These are phyloP conservation scores for Balanococcus diminutus DNA, from an alignment of 2,888 invertebrate genomes.

Conservation along the genomic window DNA sequence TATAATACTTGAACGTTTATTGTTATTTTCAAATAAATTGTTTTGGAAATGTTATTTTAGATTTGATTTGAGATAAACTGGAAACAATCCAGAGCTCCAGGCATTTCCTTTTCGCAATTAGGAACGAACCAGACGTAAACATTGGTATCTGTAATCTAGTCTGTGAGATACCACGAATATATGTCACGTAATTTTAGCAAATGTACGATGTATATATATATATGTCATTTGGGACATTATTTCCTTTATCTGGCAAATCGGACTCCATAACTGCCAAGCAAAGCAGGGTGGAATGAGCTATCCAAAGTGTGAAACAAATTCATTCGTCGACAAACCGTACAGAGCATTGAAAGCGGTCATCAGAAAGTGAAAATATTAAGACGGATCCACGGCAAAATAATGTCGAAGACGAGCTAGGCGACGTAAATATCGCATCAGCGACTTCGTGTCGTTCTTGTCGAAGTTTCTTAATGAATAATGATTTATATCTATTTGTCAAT, in stretches of 20 bases:
- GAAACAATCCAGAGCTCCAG: neutral
- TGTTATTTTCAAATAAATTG: slow-evolving; percentile 26
- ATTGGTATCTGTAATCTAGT: neutral
- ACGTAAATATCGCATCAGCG: slow-evolving; percentile 26
- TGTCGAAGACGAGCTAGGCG: slow-evolving; percentile 25
- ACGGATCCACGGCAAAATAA: slow-evolving; percentile 36
- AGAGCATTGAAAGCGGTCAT: slow-evolving; percentile 20
- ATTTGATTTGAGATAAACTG: neutral
- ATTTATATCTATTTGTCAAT: slow-evolving; percentile 35
- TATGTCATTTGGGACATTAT: neutral
- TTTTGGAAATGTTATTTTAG: neutral
- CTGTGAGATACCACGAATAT: neutral
- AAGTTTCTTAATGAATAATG: slow-evolving; percentile 35
- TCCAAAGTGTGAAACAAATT: neutral
- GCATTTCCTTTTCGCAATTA: neutral
- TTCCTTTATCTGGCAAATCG: neutral
- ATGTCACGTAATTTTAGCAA: neutral
- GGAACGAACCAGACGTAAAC: neutral
- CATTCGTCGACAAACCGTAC: neutral
- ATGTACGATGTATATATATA: neutral
- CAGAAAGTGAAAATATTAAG: slow-evolving; percentile 37
- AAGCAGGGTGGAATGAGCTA: neutral
- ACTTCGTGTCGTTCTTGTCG: slow-evolving; percentile 33
- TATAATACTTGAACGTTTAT: slow-evolving; percentile 19
- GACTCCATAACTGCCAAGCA: neutral